Evolutionary conservation across 2,797 vertebrate genomes (phyloP).

Genomic region (Parauchenoglanis punctatus): DNA sequence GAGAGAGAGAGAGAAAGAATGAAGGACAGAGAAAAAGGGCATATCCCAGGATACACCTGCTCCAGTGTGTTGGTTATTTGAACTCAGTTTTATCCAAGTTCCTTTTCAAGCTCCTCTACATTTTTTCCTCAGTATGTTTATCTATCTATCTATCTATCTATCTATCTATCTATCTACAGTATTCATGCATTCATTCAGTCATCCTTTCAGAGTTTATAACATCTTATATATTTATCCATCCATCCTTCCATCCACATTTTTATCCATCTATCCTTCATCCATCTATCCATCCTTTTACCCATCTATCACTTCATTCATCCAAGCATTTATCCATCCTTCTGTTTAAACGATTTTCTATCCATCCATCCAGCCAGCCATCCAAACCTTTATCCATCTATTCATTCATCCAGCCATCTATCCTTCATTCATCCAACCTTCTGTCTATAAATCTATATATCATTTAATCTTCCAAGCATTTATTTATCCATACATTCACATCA

Average conservation of each 20-base stretch:
- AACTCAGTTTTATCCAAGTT: not conserved
- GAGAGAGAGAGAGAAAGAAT: not conserved
- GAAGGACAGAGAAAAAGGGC: not conserved
- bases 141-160: not conserved
- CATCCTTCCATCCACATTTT: too few species aligned
- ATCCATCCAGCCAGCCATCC: not conserved
- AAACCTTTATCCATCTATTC: too few species aligned
- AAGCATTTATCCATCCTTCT: not conserved
- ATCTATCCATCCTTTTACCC: not conserved
- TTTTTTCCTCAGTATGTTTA: not conserved
- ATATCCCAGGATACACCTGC: slow-evolving; percentile 19
- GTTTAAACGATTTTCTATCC: not conserved
- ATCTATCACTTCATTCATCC: not conserved
- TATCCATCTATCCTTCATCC: not conserved
- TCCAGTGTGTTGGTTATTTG: slow-evolving; percentile 31
- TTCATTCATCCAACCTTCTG: not conserved
- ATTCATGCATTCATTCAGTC: not conserved
- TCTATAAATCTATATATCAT: not conserved
- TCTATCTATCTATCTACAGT: not conserved
- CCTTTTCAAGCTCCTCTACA: not conserved
- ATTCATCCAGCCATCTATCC: not conserved
- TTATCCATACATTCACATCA: not conserved
- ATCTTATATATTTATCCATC: not conserved
- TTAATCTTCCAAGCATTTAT: not conserved
- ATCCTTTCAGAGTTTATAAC: not conserved